Base-by-base conservation (phyloP, 1,140 invertebrate genomes). In the Cephus cinctus region DNA sequence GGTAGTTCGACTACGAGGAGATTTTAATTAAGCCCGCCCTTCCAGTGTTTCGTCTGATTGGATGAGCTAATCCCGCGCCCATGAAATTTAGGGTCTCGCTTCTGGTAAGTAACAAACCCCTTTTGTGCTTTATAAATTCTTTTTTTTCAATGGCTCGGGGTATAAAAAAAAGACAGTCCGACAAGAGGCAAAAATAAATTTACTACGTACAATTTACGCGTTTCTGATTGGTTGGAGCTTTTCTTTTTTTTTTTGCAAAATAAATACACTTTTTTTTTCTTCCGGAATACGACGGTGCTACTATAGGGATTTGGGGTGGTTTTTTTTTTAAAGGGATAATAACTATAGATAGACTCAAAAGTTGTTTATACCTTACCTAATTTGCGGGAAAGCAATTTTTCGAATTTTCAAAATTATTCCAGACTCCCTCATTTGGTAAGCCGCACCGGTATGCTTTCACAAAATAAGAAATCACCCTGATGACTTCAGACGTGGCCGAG, bases 1-100 rank as follows among this genome's bases (percentile, higher is more conserved):
- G 51, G 63, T 60, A 59, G 60, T 50, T 55, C 51, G 47, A 46
- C 52, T 59, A n/a, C 56, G 58, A 66, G 59, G 65, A 68, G 69
- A 74, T 75, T 75, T 75, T 76, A 76, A 76, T 75, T 73, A 76
- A 75, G 68, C 59, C 72, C 69, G 71, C 73, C 73, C 66, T 71
- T 75, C 65, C 69, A 71, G 63, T 75, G 72, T 76, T 73, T 64
- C 65, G 64, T 69, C 57, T 69, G 73, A 75, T 76, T 74, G 71
- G 70, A 62, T 48, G 60, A 71, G 61, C 69, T 73, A 73, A 73
- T 75, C 59, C 63, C 41, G 42, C 51, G 62, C 56, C 57, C 53
- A 60, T 56, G 50, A 65, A 70, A 73, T 67, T 73, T 73, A 65
- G 63, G 64, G 64, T 48, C 63, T 60, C 61, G 51, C 51, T 57